These are phyloP conservation scores for Indri indri DNA, from an alignment of 2,113 vertebrate species.

Conservation along the genomic window DNA sequence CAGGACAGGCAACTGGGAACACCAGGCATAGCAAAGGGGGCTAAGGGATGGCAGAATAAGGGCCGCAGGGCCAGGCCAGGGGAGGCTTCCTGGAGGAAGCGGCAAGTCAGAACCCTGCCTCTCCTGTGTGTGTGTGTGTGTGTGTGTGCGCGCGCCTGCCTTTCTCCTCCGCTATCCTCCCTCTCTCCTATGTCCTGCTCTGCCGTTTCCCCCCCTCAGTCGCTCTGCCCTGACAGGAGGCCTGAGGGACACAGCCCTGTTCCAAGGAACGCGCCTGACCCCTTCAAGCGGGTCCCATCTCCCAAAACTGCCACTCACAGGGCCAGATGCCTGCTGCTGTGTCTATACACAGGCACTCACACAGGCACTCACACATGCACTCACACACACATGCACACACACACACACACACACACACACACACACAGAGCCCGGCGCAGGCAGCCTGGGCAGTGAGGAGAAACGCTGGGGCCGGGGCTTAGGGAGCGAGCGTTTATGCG, in stretches of 20 bases:
- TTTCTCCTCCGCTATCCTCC: background rate
- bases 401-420: too few species aligned
- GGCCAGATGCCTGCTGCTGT: background rate
- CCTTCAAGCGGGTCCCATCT: background rate
- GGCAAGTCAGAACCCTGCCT: background rate
- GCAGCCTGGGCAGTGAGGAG: background rate
- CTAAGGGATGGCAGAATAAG: background rate
- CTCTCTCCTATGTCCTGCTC: background rate
- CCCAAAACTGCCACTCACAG: background rate
- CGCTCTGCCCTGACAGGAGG: background rate
- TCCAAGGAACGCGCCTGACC: background rate
- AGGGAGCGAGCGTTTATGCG: accelerated
- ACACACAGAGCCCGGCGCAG: background rate
- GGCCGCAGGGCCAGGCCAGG: background rate
- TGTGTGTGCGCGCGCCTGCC: too few species aligned
- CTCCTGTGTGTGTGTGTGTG: background rate
- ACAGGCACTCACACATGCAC: too few species aligned
- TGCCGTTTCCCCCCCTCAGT: background rate
- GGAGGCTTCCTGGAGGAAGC: background rate
- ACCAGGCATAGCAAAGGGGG: background rate
- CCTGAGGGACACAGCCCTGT: background rate
- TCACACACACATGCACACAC: too few species aligned
- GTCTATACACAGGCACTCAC: background rate
- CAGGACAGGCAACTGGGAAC: background rate
- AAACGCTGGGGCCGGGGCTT: background rate